Percentiles rank a stretch among this genome's conserved stretches.
Evolutionary conservation across 2,888 invertebrate species (phyloP).

Genomic region (Didymodactylos carnosus): DNA sequence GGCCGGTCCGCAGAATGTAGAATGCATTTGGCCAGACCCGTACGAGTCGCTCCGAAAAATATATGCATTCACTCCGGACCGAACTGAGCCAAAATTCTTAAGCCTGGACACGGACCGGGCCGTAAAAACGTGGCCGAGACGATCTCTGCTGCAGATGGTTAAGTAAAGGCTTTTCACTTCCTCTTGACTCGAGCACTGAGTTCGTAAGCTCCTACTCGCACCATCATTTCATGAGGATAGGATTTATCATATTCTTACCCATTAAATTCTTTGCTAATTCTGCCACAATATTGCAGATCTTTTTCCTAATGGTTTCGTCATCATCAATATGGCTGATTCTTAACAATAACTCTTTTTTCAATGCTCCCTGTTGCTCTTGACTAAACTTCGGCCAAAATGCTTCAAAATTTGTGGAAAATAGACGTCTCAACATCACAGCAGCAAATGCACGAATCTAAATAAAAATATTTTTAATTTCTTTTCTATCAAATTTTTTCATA

Average conservation of each 20-base stretch:
- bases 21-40: too few species aligned
- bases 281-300: slow-evolving; percentile 84
- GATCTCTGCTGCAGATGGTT: too few species aligned
- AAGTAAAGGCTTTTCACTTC: too few species aligned
- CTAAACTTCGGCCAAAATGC: slow-evolving; percentile 74
- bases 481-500: too few species aligned
- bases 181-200: too few species aligned
- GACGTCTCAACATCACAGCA: slow-evolving; percentile 72
- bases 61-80: too few species aligned
- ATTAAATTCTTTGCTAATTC: slow-evolving; percentile 80
- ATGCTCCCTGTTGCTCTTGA: slow-evolving; percentile 57
- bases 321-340: slow-evolving; percentile 54
- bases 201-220: too few species aligned
- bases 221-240: not conserved
- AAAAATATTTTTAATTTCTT: not conserved
- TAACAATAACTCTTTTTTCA: slow-evolving; percentile 61
- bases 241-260: slow-evolving; percentile 19
- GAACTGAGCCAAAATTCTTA: too few species aligned
- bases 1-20: too few species aligned
- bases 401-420: slow-evolving; percentile 63
- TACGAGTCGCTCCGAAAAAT: too few species aligned
- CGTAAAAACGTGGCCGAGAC: too few species aligned
- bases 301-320: slow-evolving; percentile 54
- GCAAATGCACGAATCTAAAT: slow-evolving; percentile 52
- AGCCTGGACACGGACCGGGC: too few species aligned